These are phyloP conservation scores for Synanthedon formicaeformis DNA, from an alignment of 2,888 invertebrate genomes.

Conservation along the genomic window DNA sequence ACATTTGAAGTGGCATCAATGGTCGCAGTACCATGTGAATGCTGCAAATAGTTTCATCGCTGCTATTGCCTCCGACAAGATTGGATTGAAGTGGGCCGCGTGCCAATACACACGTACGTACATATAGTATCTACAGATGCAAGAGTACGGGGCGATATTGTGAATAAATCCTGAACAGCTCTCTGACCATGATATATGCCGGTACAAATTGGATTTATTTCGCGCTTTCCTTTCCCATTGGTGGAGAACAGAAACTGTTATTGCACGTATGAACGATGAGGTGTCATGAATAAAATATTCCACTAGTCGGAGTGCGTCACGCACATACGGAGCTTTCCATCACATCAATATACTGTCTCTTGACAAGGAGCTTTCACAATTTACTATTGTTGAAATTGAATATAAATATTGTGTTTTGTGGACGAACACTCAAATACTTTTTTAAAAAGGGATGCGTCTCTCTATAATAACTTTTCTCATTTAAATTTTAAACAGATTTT, in stretches of 20 bases:
- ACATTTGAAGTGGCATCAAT: background rate
- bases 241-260: slow-evolving; percentile 55
- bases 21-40: background rate
- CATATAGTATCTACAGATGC: background rate
- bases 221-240: slow-evolving; percentile 49
- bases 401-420: no score
- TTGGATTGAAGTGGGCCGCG: slow-evolving; percentile 37
- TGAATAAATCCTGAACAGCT: slow-evolving; percentile 54
- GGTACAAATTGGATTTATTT: slow-evolving; percentile 66
- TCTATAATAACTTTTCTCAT: no score
- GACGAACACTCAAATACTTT: no score
- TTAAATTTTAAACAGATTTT: no score
- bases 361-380: no score
- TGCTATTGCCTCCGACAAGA: slow-evolving; percentile 20
- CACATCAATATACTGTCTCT: background rate
- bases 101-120: slow-evolving; percentile 20
- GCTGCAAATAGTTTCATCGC: slow-evolving; percentile 21
- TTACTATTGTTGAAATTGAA: no score
- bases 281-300: slow-evolving; percentile 59
- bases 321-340: slow-evolving; percentile 18
- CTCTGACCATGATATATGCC: slow-evolving; percentile 60
- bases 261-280: slow-evolving; percentile 61
- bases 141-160: slow-evolving; percentile 27
- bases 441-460: no score
- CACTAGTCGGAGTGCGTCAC: slow-evolving; percentile 37